Conservation (phyloP, 2,888 invertebrate genomes). For the Prenolepis imparis region DNA sequence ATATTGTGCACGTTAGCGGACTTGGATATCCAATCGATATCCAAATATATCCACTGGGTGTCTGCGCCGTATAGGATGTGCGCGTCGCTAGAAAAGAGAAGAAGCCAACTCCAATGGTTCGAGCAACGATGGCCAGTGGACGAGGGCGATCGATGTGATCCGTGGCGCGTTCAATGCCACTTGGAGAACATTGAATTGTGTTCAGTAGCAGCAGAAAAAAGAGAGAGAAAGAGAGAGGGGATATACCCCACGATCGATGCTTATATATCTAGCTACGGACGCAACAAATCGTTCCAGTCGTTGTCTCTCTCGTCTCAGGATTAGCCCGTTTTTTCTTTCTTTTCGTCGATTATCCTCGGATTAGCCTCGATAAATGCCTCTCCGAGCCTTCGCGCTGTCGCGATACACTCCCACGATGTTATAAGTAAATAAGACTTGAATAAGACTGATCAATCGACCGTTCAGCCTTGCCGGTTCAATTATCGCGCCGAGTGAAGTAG, state of each 20-base stretch:
- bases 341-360: not conserved
- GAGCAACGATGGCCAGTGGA: conserved; percentile 22
- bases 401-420: conserved; percentile 35
- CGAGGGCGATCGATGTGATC: conserved; percentile 69
- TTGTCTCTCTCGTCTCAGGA: conserved; percentile 79
- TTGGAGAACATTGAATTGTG: conserved; percentile 79
- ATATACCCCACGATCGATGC: conserved; percentile 77
- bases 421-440: no score
- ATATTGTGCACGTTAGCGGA: not conserved
- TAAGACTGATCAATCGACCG: not conserved
- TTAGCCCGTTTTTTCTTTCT: conserved; percentile 69
- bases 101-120: conserved; percentile 39
- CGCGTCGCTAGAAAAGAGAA: conserved; percentile 38
- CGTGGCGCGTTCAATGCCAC: conserved; percentile 73
- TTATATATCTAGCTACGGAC: conserved; percentile 82
- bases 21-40: conserved; percentile 43
- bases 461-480: conserved; percentile 10
- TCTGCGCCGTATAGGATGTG: conserved; percentile 19
- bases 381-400: not conserved
- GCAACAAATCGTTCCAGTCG: conserved; percentile 82
- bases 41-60: conserved; percentile 42
- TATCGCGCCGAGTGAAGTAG: conserved; percentile 9
- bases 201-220: conserved; percentile 58
- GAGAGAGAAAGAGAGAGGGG: conserved; percentile 34
- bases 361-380: conserved; percentile 32